Percentiles rank a stretch among this genome's conserved stretches.
phyloP scores from a whole-genome alignment of 35 echinoderm and acorn worm species.

The Chiridota heheva region DNA sequence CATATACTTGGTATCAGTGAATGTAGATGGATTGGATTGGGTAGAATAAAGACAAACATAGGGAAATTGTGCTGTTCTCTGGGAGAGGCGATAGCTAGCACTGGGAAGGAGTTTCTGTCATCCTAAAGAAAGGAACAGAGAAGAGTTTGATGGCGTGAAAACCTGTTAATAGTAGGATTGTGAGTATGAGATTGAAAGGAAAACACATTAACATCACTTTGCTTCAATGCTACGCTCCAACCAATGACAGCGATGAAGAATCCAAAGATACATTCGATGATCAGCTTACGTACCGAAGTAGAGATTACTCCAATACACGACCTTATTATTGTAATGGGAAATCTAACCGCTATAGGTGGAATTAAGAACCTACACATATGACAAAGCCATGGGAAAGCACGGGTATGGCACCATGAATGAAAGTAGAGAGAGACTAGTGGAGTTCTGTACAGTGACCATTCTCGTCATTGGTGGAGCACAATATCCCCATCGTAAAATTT shows the following conservation, averaged over 20 bases:
- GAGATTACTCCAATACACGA: not conserved
- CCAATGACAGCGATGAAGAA: conserved; percentile 21
- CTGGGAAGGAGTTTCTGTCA: conserved; percentile 21
- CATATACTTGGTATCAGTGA: not conserved
- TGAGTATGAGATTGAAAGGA: conserved; percentile 6
- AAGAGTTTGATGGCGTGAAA: conserved; percentile 27
- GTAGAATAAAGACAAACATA: not conserved
- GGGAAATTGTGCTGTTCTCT: conserved; percentile 20
- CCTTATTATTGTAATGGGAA: not conserved
- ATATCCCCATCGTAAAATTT: not conserved
- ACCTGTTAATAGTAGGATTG: conserved; percentile 23
- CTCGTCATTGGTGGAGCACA: not conserved
- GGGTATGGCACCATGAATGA: conserved; percentile 5
- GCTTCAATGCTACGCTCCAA: conserved; percentile 38
- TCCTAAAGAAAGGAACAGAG: conserved; percentile 33
- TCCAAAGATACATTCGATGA: not conserved
- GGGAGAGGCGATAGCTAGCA: not conserved
- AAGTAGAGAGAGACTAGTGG: conserved; percentile 5
- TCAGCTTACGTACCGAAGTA: not conserved
- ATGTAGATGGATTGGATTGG: not conserved
- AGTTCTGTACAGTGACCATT: not conserved
- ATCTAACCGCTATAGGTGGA: not conserved
- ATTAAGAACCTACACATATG: not conserved
- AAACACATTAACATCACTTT: conserved; percentile 16
- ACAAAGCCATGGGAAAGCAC: not conserved